Evolutionary conservation across 2,888 invertebrate genomes (phyloP), one percentile per base, ranked within the genome.

Genomic region (Zaprionus bogoriensis): DNA sequence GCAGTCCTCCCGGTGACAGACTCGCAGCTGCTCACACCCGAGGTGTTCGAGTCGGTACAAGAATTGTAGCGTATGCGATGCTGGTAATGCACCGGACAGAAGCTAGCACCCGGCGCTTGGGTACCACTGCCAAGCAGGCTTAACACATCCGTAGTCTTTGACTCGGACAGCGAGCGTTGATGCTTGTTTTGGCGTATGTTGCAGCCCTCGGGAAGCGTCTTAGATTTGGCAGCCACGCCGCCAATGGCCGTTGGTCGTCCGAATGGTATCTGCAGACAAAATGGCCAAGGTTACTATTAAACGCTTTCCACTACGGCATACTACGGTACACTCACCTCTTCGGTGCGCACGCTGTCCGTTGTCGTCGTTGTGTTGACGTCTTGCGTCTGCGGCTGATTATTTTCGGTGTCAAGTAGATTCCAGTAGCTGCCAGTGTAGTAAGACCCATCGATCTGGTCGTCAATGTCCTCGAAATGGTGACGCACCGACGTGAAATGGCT

Each of bases 1-100:
- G 93, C 92, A 67, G 92, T 92, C 77, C 93, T 92, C 88, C 93
- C 94, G 22, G 93, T 92, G 47, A 93, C 94, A 1, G 95, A 96
- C 89, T 96, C 96, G 80, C 94, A 95, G 57, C 96, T 96, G 90
- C 96, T 95, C 19, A 96, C 94, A 38, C 96, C 96, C 66, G 96
- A 96, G 0, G 95, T 96, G 59, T 95, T 95, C 1, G 96, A 96
- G 87, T 96, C 96, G n/a, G 94, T 94, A 81, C 93, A 92, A 1
- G 92, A 92, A 88, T 92, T 92, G 69, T 92, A 92, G n/a, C 93
- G 90, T 89, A 93, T 88, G 87, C 93, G 73, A 91, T 92, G 87
- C 87, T 91, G 89, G 89, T 87, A 79, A 47, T 65, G 63, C 22
- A 64, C 48, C n/a, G 74, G 62, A 28, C 28, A 64, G 22, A 72